These are phyloP conservation scores for Coelopa pilipes DNA, from an alignment of 2,888 invertebrate species.

Conservation along the genomic window DNA sequence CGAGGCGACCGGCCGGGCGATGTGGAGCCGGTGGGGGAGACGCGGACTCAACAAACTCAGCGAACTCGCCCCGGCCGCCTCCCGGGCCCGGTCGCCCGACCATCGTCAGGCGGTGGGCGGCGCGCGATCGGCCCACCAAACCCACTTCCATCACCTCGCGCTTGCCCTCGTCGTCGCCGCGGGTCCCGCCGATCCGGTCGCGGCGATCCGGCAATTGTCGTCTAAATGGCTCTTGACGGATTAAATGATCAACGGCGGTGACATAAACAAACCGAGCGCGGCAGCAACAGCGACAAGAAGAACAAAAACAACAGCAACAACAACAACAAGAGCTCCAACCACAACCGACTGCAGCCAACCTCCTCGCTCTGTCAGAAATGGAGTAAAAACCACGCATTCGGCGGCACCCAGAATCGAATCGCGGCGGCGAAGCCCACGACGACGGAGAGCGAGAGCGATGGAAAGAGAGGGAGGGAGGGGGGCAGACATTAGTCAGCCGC, in stretches of 20 bases:
- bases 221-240: constrained; percentile 36
- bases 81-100: no score
- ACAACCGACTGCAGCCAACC: neutral
- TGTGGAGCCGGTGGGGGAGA: no score
- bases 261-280: constrained; percentile 30
- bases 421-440: neutral
- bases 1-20: no score
- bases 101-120: no score
- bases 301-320: neutral
- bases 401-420: constrained; percentile 13
- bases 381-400: constrained; percentile 18
- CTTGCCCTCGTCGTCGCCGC: no score
- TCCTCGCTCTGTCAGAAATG: constrained; percentile 17
- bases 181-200: neutral
- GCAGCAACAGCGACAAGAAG: constrained; percentile 17
- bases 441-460: neutral
- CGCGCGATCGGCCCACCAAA: no score
- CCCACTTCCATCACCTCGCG: no score
- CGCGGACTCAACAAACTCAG: no score
- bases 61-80: no score
- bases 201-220: constrained; percentile 16
- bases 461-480: neutral
- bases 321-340: neutral
- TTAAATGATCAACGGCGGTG: constrained; percentile 33
- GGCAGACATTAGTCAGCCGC: constrained; percentile 20